Base-by-base conservation (phyloP, 2,797 vertebrate species). In the Oreonectes daqikongensis region DNA sequence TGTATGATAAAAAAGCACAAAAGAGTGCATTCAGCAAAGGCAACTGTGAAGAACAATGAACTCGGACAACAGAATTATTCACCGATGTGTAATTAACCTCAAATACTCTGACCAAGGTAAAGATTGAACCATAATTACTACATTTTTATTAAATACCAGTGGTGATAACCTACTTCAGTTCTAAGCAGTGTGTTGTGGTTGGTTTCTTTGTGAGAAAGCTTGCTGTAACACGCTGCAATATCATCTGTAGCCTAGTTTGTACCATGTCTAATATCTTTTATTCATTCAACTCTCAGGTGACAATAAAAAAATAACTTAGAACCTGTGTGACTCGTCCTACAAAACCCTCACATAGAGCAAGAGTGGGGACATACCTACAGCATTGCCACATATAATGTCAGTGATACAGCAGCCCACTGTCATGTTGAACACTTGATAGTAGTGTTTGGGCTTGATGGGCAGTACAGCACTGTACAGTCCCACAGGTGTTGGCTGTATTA, bases 361-460 rank as follows among this genome's bases (percentile, higher is more conserved):
- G 35, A 57, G 38, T 10, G 15, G 20, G 28, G 32, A 53, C 38
- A 77, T 17, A 10, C 42, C 42, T 42, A 50, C 20, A 59, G 53
- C 52, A 77, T 28, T 61, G 55, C 22, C 12, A 63, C 20, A 44
- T 64, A 46, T 64, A 46, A 53, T 74, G 30, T 64, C 46, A 53
- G 46, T n/a, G 12, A 70, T 53, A 40, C 67, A 77, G 50, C 40
- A 70, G 55, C 35, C 22, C 22, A 69, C 55, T 77, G 55, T 46
- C 57, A 77, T 53, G 9, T 38, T 76, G 42, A 77, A 61, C 26
- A 22, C 67, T 69, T 77, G 44, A 70, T 70, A 28, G 60, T 53
- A 76, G 53, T 48, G 40, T 60, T 76, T 68, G 53, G 20, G 22
- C n/a, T 44, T 60, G 38, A 57, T 48, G 40, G n/a, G 63, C 50